Base-by-base conservation (phyloP, 2,113 vertebrate genomes). In the Atherinomorus stipes region DNA sequence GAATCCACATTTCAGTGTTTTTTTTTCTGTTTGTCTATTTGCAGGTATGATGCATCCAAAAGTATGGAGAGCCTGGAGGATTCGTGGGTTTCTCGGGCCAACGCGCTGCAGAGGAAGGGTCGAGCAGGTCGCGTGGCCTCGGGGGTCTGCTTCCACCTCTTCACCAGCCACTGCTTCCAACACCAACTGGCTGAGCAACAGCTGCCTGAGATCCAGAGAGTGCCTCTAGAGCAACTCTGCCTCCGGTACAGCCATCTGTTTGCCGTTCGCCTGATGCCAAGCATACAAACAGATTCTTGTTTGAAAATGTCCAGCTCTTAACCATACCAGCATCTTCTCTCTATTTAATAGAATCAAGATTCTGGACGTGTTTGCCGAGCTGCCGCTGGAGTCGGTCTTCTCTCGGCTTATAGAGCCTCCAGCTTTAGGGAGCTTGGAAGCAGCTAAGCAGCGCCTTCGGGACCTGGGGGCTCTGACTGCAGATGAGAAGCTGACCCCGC, bases 31-130 rank as follows among this genome's bases (percentile, higher is more conserved):
- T 28, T 47, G 25, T 18, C 1, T 66, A 19, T 57, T 62, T 44
- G 58, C 66, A 99, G 98, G 71, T 99, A 98, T 0, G 98, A 99
- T 71, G 96, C 97, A 13, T 87, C 95, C 80, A 99, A 97, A 88
- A 95, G 98, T 85, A 99, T 99, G 98, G 98, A 99, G 87, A 99
- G 98, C 85, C 91, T 99, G 84, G 98, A 99, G 89, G 97, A 98
- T 37, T 95, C 95, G 0, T 99, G 96, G 91, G 96, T 97, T 34
- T 99, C 98, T 50, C 95, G 95, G 73, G 98, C 97, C 74, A 99
- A 93, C 0, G 96, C 98, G 2, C 86, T 99, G 82, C 98, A 99
- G 86, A 96, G 98, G 80, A 96, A 92, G 86, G 98, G 98, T 1
- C 89, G 98, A 67, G 98, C 98, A 0, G 98, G 98, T 22, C 97